Evolutionary conservation across 1,140 invertebrate genomes (phyloP).

Genomic region (Drosophila navojoa): DNA sequence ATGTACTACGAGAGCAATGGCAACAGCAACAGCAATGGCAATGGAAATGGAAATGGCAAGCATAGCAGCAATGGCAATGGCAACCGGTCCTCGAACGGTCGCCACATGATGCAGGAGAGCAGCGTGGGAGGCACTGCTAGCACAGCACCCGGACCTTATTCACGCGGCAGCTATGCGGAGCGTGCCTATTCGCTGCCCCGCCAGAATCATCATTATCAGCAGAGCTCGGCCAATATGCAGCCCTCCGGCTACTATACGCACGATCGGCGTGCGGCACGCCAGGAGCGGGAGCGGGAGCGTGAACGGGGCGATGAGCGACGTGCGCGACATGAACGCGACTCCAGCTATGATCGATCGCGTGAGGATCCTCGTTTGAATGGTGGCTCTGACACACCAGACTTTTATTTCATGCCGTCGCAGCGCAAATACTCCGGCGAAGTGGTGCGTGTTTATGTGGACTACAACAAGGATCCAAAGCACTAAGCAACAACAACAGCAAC

Average conservation of each 20-base stretch:
- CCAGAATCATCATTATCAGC: slow-evolving; percentile 76
- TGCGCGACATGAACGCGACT: slow-evolving; percentile 53
- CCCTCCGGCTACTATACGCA: slow-evolving; percentile 84
- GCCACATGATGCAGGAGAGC: slow-evolving; percentile 77
- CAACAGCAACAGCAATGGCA: slow-evolving; percentile 65
- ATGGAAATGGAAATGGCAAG: slow-evolving; percentile 41
- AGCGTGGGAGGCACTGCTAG: slow-evolving; percentile 20
- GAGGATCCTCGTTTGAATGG: slow-evolving; percentile 78
- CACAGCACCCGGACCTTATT: slow-evolving; percentile 50
- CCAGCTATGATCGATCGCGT: slow-evolving; percentile 66
- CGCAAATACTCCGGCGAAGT: slow-evolving; percentile 96
- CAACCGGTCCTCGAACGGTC: slow-evolving; percentile 59
- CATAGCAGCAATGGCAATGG: slow-evolving; percentile 44
- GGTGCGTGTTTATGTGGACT: slow-evolving; percentile 95
- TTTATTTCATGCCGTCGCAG: slow-evolving; percentile 97
- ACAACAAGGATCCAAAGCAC: slow-evolving; percentile 87
- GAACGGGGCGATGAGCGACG: slow-evolving; percentile 68
- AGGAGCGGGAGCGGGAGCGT: slow-evolving; percentile 42
- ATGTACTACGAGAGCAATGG: slow-evolving; percentile 75
- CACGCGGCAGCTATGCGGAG: slow-evolving; percentile 83
- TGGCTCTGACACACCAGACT: slow-evolving; percentile 89
- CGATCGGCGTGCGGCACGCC: slow-evolving; percentile 67
- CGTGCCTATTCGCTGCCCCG: slow-evolving; percentile 78
- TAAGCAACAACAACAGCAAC: slow-evolving; percentile 74
- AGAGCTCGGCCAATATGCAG: slow-evolving; percentile 75